These are phyloP conservation scores for Drosophila seguyi DNA, from an alignment of 1,140 invertebrate genomes.

Conservation along the genomic window DNA sequence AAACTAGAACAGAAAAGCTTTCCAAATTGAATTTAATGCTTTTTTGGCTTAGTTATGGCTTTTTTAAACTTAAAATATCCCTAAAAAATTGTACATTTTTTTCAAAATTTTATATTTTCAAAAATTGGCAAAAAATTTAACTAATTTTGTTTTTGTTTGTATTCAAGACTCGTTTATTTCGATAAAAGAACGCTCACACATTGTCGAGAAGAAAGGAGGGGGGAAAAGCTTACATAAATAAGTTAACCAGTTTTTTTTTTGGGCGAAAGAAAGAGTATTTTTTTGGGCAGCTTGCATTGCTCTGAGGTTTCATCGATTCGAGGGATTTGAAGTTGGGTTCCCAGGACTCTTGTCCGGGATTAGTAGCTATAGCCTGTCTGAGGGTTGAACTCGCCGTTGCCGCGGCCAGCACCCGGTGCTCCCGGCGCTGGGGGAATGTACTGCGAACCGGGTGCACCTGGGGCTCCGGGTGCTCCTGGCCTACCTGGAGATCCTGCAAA, in stretches of 20 bases:
- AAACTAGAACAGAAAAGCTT: too few relatives aligned
- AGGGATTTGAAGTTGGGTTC: conserved; percentile 24
- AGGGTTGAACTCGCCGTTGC: conserved; percentile 80
- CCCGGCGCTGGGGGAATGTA: conserved; percentile 69
- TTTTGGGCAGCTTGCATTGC: conserved; percentile 66
- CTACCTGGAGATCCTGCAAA: conserved; percentile 43
- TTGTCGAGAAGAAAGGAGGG: conserved; percentile 1
- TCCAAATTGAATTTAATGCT: too few relatives aligned
- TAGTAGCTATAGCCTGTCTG: conserved; percentile 83
- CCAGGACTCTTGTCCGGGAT: neutral
- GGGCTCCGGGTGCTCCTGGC: conserved; percentile 25
- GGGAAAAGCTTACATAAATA: conserved; percentile 45
- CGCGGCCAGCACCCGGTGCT: conserved; percentile 63
- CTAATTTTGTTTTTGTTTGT: too few relatives aligned
- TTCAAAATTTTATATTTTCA: too few relatives aligned
- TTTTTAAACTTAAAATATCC: too few relatives aligned
- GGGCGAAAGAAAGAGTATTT: conserved; percentile 50
- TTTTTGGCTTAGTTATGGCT: too few relatives aligned
- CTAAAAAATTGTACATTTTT: too few relatives aligned
- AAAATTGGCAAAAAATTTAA: too few relatives aligned
- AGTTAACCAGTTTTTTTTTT: conserved; percentile 30
- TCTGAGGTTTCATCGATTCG: conserved; percentile 52
- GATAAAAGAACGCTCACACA: conserved; percentile 35
- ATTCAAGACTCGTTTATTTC: conserved; percentile 39
- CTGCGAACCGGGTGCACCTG: conserved; percentile 46